These are phyloP conservation scores for Pyrgus malvae DNA, from an alignment of 2,888 invertebrate species.

Conservation along the genomic window DNA sequence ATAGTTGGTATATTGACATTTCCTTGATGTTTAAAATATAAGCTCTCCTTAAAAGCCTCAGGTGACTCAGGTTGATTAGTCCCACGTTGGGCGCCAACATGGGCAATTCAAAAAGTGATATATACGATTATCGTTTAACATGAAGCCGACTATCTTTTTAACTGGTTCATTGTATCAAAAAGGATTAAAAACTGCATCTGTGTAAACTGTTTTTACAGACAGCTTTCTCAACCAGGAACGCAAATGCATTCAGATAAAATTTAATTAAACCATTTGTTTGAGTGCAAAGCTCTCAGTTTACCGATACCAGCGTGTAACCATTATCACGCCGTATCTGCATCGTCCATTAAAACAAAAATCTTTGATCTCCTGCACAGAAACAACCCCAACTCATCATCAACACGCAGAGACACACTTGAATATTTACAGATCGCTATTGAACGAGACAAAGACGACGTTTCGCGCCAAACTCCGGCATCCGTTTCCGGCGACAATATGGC, in stretches of 20 bases:
- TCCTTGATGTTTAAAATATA: no score
- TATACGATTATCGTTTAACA: no score
- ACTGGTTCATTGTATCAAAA: no score
- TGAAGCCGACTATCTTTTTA: no score
- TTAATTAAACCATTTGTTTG: no score
- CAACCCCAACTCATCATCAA: slow-evolving; percentile 16
- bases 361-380: slow-evolving; percentile 11
- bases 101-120: no score
- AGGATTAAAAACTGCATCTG: no score
- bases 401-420: slow-evolving; percentile 15
- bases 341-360: slow-evolving; percentile 17
- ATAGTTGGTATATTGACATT: no score
- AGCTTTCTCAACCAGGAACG: neutral
- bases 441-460: slow-evolving; percentile 36
- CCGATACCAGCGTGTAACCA: neutral
- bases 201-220: neutral
- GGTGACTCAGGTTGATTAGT: no score
- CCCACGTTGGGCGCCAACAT: no score
- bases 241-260: neutral
- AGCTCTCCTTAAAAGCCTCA: no score
- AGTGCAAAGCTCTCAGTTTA: neutral
- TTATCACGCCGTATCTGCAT: neutral
- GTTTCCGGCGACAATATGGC: slow-evolving; percentile 60
- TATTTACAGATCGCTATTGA: slow-evolving; percentile 29
- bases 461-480: slow-evolving; percentile 55